Evolutionary conservation across 2,113 vertebrate genomes (phyloP), one percentile per base, ranked within the genome.

Genomic region (Silurus asotus): DNA sequence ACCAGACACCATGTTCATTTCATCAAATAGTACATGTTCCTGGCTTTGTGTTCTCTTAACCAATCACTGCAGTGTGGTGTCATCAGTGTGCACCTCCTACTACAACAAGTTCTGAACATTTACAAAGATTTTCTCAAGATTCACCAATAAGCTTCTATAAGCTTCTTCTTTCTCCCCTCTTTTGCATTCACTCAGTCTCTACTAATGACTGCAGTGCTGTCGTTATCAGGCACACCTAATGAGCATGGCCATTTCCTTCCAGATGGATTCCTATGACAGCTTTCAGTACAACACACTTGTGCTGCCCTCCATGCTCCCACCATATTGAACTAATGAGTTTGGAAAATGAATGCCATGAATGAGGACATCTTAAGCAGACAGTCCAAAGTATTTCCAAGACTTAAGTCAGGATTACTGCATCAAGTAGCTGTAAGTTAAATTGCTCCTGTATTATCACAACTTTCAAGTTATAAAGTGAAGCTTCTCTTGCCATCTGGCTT

Each of bases 211-310:
- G 67, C 51, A 74, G 55, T 11, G 53, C 8, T 9, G 82, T 59
- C 67, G 28, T 83, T 59, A 83, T 4, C 59, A 37, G 19, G 53
- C 10, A 23, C 84, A 58, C 62, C 84, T 56, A 55, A 86, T 37
- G 25, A 55, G 49, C 53, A 55, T 51, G 59, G 70, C 28, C 17
- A 59, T 58, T 45, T 15, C 76, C 76, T 79, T 79, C 76, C 77
- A 59, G 62, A 64, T 56, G 84, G 77, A 58, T 51, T 55, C 9
- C 23, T 59, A 77, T 55, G 84, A 81, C 84, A 86, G 77, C 77
- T 70, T 70, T n/a, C 45, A 61, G 77, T 20, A 81, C 77, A 53
- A 81, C 59, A 70, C 28, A 28, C 51, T 58, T 53, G 8, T 6
- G 7, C 67, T 48, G n/a, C 51, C 82, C 65, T 56, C 70, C 75